A percentile compares a stretch with the other conserved stretches of the same genome.
phyloP scores from a whole-genome alignment of 2,888 invertebrate species.

The Lasioglossum calceatum region DNA sequence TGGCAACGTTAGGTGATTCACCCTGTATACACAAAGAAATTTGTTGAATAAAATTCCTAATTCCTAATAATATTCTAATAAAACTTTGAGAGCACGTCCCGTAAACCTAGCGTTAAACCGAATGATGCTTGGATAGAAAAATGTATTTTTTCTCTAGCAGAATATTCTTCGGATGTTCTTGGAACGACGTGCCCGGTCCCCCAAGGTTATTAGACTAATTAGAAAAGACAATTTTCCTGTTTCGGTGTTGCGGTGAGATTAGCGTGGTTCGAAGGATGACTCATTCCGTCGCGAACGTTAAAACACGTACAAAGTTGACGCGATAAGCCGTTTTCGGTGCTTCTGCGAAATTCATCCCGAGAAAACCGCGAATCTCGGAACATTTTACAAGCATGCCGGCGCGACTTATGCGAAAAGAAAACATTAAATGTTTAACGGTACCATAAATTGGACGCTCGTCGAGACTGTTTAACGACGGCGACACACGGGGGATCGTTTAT shows the following conservation, averaged over 20 bases:
- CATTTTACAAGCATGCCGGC: background rate
- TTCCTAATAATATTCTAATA: no score
- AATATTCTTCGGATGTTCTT: conserved; percentile 24
- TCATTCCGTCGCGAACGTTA: conserved; percentile 55
- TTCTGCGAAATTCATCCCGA: background rate
- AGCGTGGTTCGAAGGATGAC: conserved; percentile 44
- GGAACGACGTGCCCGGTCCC: background rate
- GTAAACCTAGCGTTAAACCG: background rate
- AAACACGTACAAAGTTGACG: conserved; percentile 38
- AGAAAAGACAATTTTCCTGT: conserved; percentile 44
- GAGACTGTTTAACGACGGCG: background rate
- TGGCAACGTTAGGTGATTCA: no score
- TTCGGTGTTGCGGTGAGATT: conserved; percentile 8
- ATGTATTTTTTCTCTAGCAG: background rate
- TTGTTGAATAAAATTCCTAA: no score
- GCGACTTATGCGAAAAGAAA: background rate
- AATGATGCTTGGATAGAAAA: background rate
- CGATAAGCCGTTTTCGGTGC: conserved; percentile 40
- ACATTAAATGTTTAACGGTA: background rate
- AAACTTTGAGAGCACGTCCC: background rate
- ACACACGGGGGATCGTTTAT: background rate
- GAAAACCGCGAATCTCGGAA: background rate
- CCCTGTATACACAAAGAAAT: no score
- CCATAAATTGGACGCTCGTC: background rate
- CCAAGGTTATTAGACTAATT: conserved; percentile 8